Evolutionary conservation across 2,113 vertebrate genomes (phyloP).

Genomic region (Emydocephalus ijimae): DNA sequence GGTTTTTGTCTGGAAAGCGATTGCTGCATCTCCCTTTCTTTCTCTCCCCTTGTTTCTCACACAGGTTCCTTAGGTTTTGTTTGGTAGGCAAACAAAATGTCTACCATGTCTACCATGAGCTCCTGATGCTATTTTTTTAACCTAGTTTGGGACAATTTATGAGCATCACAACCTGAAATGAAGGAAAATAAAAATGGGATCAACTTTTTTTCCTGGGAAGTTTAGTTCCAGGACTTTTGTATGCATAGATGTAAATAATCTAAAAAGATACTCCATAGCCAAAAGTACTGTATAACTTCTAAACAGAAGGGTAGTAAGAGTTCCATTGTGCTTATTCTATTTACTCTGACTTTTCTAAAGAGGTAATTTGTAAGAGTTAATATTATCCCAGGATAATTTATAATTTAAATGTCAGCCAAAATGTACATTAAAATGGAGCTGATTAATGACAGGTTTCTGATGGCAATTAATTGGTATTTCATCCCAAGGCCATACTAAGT

Average conservation of each 20-base stretch:
- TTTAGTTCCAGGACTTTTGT: neutral
- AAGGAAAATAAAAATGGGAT: neutral
- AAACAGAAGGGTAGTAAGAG: conserved; percentile 51
- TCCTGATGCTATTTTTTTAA: neutral
- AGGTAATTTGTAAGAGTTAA: conserved; percentile 66
- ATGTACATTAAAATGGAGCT: conserved; percentile 58
- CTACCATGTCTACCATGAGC: neutral
- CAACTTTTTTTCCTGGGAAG: neutral
- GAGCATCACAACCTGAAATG: neutral
- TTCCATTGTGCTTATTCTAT: conserved; percentile 33
- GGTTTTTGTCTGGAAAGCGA: conserved; percentile 36
- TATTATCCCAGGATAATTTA: conserved; percentile 65
- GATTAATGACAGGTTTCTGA: conserved; percentile 66
- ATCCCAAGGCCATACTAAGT: conserved; percentile 61
- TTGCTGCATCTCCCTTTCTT: conserved; percentile 26
- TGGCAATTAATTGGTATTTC: conserved; percentile 72
- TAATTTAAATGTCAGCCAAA: conserved; percentile 70
- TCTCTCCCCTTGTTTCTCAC: conserved; percentile 14
- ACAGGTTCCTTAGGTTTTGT: neutral
- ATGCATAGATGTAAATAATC: conserved; percentile 30
- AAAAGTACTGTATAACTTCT: conserved; percentile 27
- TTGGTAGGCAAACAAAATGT: neutral
- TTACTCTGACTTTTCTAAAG: conserved; percentile 68
- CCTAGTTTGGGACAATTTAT: neutral
- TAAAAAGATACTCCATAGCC: conserved; percentile 48